Evolutionary conservation across 2,113 vertebrate genomes (phyloP), one percentile per base, ranked within the genome.

Genomic region (Dromaius novaehollandiae): DNA sequence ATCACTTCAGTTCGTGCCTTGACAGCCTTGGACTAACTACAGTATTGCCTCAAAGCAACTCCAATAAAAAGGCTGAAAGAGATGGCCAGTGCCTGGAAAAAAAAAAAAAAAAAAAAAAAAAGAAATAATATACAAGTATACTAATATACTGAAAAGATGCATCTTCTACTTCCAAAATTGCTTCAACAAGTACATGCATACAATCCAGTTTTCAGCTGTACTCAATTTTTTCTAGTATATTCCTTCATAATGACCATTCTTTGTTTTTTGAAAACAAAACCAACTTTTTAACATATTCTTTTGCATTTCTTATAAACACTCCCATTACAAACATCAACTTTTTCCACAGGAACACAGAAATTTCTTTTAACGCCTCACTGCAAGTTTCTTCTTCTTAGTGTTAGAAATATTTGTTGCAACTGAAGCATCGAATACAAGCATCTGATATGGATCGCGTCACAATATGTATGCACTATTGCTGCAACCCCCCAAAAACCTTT

Each of bases 1-100:
- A 95, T 84, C 77, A 95, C 94, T 96, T 96, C 84, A 92, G 86
- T 69, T 64, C 96, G 82, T 73, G 87, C 68, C 92, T 89, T 82
- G 81, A 95, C 60, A 89, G 86, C 92, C 89, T 93, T 86, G 66
- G 50, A 84, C 93, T 91, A 94, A 84, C 50, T 78, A 95, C 8
- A 77, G 9, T 87, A 79, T 70, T 88, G 82, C 28, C 64, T 95
- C 65, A 77, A 92, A 82, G 46, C 40, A 91, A 93, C n/a, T 92
- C 66, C 88, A 95, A 65, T 86, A 96, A 95, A 92, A 93, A 95
- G 20, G 78, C 56, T 83, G 80, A 95, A 93, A 38, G 20, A 50
- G 17, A 74, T 25, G 26, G 71, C 18, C 64, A 83, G 50, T 77
- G 79, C 64, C 90, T 96, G 87, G 38, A 92, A 88, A 61, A 82